These are phyloP conservation scores for Trichopria drosophilae DNA, from an alignment of 2,888 invertebrate species.

Conservation along the genomic window DNA sequence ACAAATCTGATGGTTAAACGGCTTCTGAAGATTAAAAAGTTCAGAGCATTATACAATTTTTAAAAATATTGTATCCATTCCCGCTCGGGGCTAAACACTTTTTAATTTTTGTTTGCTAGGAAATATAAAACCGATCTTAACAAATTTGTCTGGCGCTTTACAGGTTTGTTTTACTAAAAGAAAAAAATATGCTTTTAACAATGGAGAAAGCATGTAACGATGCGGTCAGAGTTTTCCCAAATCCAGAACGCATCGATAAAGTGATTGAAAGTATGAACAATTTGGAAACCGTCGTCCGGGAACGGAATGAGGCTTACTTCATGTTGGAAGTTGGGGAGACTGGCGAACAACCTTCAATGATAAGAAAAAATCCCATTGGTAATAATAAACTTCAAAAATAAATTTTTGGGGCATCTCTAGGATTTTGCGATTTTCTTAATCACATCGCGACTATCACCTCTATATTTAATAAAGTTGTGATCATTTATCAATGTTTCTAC, in stretches of 20 bases:
- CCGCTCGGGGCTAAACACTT: no score
- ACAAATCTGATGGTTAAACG: no score
- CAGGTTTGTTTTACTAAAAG: slow-evolving; percentile 86
- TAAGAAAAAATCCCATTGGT: slow-evolving; percentile 67
- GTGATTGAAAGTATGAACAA: slow-evolving; percentile 94
- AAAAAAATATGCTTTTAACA: slow-evolving; percentile 94
- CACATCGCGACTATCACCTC: neutral
- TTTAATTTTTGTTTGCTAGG: no score
- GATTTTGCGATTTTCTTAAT: neutral
- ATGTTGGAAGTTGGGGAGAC: slow-evolving; percentile 85
- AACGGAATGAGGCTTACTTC: slow-evolving; percentile 89
- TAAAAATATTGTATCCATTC: slow-evolving; percentile 1
- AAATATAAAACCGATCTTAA: no score
- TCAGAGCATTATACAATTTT: no score
- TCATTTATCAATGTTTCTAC: no score
- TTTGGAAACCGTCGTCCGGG: slow-evolving; percentile 85
- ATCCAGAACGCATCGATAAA: slow-evolving; percentile 91
- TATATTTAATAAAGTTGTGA: neutral
- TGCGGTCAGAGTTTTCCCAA: slow-evolving; percentile 75
- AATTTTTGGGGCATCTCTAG: neutral
- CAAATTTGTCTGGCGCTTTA: slow-evolving; percentile 21
- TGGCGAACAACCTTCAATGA: slow-evolving; percentile 73
- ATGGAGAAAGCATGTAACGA: slow-evolving; percentile 85
- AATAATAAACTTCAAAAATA: slow-evolving; percentile 12
- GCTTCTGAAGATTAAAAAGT: no score